Evolutionary conservation across 2,113 vertebrate genomes (phyloP), one percentile per base, ranked within the genome.

Genomic region (Formicarius rufipectus): DNA sequence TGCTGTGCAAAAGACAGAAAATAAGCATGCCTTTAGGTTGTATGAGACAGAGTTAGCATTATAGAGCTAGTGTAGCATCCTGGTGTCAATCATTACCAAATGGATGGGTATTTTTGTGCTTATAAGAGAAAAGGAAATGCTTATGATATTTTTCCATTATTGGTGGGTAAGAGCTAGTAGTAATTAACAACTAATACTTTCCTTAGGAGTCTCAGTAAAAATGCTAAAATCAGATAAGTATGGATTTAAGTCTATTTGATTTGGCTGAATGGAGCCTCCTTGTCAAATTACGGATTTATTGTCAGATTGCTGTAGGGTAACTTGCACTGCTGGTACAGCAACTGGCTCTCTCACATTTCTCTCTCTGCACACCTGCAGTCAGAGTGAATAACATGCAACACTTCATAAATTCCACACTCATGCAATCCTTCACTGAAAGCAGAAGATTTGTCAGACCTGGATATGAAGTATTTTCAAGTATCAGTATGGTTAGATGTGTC

Each of bases 141-240:
- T 56, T 80, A 39, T 0, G 3, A 7, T 44, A 40, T 64, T 83
- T 77, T 20, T 47, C 47, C 67, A 55, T 73, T 88, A 24, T 83
- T 62, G 81, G 49, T 12, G 0, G 37, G 73, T 24, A 82, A 63
- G 42, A 86, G 27, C n/a, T 37, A 74, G 73, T 55, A 84, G 42
- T 60, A 90, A 69, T 95, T 91, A 91, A 47, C 59, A 89, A 28
- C 45, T 86, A 77, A 78, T 58, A 42, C 6, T 84, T 6, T 81
- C 77, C 59, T 91, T 71, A 21, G 22, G 74, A 89, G 28, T 59
- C 71, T 87, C n/a, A 58, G 17, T 77, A 45, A 84, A 89, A 93
- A 71, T 33, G 31, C 13, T 33, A 58, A 52, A 87, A 95, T 69
- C n/a, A 45, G 59, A 7, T 86, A 92, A 79, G 28, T 69, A 66